phyloP scores from a whole-genome alignment of 2,888 invertebrate species.

The Thecocarcelia acutangulata region DNA sequence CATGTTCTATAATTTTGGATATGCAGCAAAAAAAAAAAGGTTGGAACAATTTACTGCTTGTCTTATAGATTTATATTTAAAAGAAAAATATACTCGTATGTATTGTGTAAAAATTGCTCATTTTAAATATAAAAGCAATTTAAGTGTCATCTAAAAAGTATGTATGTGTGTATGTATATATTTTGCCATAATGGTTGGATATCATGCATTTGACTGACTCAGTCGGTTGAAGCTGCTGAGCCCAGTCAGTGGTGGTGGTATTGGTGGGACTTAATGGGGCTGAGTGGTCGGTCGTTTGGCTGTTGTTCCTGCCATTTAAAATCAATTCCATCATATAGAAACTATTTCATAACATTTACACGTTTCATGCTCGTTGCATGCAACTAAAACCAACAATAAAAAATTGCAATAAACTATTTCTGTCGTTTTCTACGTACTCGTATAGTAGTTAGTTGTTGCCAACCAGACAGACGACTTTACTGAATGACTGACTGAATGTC shows the following conservation, averaged over 20 bases:
- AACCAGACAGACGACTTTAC: slow-evolving; percentile 7
- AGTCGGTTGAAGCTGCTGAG: background rate
- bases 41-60: slow-evolving; percentile 22
- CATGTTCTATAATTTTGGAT: slow-evolving; percentile 42
- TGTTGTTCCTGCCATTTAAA: slow-evolving; percentile 33
- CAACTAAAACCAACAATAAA: slow-evolving; percentile 25
- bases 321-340: slow-evolving; percentile 39
- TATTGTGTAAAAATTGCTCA: background rate
- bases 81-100: background rate
- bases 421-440: slow-evolving; percentile 14
- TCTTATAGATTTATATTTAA: slow-evolving; percentile 31
- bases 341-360: slow-evolving; percentile 53
- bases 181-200: slow-evolving; percentile 59
- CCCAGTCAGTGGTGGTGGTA: background rate
- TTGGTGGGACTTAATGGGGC: background rate
- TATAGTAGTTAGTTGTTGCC: slow-evolving; percentile 26
- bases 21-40: slow-evolving; percentile 19
- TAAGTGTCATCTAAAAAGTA: slow-evolving; percentile 1
- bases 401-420: slow-evolving; percentile 18
- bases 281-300: background rate
- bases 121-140: slow-evolving; percentile 22
- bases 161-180: background rate
- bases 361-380: slow-evolving; percentile 50
- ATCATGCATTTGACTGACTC: slow-evolving; percentile 49
- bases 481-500: slow-evolving; percentile 3